These are phyloP conservation scores for Phrynocephalus forsythii DNA, from an alignment of 2,797 vertebrate species.

Conservation along the genomic window DNA sequence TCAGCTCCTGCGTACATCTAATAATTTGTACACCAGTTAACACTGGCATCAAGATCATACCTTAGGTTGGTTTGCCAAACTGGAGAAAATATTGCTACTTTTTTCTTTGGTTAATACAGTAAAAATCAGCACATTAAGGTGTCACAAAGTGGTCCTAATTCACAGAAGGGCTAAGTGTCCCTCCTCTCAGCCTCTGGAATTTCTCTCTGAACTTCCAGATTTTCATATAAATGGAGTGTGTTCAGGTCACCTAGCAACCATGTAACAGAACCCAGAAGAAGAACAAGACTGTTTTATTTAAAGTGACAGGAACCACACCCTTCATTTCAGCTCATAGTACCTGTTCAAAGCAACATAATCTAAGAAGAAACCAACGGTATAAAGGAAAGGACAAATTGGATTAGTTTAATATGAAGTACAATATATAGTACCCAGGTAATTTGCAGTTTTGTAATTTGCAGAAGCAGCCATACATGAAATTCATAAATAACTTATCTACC, in stretches of 20 bases:
- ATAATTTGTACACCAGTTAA: background rate
- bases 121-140: background rate
- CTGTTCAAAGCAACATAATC: background rate
- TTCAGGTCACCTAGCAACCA: conserved; percentile 34
- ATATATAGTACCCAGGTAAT: background rate
- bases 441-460: background rate
- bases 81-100: background rate
- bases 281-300: background rate
- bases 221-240: background rate
- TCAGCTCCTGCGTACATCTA: background rate
- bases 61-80: background rate
- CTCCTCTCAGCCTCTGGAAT: background rate
- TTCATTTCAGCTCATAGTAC: background rate
- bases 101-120: background rate
- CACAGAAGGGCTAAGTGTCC: background rate
- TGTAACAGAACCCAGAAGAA: fast-evolving
- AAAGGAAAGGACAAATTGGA: background rate
- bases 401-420: background rate
- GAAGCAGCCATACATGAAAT: background rate
- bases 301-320: background rate
- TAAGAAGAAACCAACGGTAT: background rate
- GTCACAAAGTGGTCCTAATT: background rate
- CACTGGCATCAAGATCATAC: background rate
- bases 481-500: background rate
- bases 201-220: background rate